Evolutionary conservation across 2,113 vertebrate species (phyloP), one percentile per base, ranked within the genome.

Genomic region (Phalacrocorax pelagicus): DNA sequence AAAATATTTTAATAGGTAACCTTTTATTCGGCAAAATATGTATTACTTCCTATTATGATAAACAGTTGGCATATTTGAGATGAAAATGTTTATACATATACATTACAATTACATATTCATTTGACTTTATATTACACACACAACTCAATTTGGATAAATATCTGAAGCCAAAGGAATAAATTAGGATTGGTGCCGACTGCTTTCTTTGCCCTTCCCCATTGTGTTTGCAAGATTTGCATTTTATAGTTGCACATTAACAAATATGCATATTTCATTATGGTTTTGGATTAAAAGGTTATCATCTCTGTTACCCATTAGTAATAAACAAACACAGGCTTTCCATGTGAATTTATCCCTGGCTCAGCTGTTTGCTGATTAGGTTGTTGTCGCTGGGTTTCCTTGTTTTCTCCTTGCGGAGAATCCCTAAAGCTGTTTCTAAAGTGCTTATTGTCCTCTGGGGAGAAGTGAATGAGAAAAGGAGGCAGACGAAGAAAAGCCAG

Each of bases 211-310:
- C 94, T 96, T 97, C 95, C 94, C 94, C 92, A 96, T 97, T 97
- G 97, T 97, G 94, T 94, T 96, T 94, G 96, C 93, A 94, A 96
- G 96, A 97, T 97, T 97, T 96, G 94, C 97, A 97, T 97, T 97
- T 97, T 97, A 97, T 97, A 97, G 97, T 96, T 96, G 96, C 92
- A 93, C 95, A 97, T 97, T 97, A 94, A 97, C 96, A 97, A 97
- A 97, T 97, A 97, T 98, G 98, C 97, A 98, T 97, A 98, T 98
- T 97, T 97, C 97, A 97, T 98, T 98, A 97, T 96, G 93, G 93
- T 96, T 96, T 96, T 97, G 96, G 96, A 97, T 97, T 97, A 97
- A 97, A 97, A 97, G 97, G 97, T 98, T 98, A 98, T 98, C 97
- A 91, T 97, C 96, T 97, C 96, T 32, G 95, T 97, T 97, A 96